Evolutionary conservation across 64 coral and sea anemone genomes (phyloP).

Genomic region (Astreopora myriophthalma): DNA sequence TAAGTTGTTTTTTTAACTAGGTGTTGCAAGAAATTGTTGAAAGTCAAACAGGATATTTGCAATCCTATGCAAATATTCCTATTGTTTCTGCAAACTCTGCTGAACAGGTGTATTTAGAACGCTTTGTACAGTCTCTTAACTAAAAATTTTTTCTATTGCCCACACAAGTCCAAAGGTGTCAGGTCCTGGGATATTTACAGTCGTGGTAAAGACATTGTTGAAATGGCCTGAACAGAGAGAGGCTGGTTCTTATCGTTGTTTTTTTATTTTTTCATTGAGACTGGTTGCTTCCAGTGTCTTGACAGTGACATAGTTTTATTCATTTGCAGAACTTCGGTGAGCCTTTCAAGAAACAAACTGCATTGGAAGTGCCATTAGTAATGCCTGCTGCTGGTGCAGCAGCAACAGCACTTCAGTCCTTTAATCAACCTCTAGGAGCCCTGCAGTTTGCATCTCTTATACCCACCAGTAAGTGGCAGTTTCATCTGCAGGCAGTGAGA

Average conservation of each 20-base stretch:
- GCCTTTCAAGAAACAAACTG: conserved; percentile 85
- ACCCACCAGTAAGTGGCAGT: conserved; percentile 67
- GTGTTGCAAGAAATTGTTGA: no score
- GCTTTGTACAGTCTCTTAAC: not conserved
- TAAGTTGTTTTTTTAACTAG: no score
- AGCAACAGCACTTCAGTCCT: conserved; percentile 36
- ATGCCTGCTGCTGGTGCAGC: conserved; percentile 51
- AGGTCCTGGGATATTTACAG: no score
- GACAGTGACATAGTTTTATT: not conserved
- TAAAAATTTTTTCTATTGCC: no score
- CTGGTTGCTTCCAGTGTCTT: not conserved
- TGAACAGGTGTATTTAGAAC: not conserved
- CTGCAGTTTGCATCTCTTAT: conserved; percentile 85
- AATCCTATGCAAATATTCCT: no score
- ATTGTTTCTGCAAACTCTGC: not conserved
- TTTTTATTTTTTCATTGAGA: not conserved
- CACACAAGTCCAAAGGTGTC: no score
- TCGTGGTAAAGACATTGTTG: no score
- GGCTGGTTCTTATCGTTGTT: no score
- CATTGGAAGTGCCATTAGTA: conserved; percentile 76
- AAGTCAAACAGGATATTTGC: no score
- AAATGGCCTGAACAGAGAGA: no score
- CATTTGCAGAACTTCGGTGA: conserved; percentile 74
- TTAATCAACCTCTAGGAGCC: conserved; percentile 4
- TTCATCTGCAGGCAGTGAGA: not conserved